Percentiles rank a stretch among this genome's conserved stretches.
Conservation (phyloP, 35 echinoderm and acorn worm genomes). For the Strongylocentrotus purpuratus region DNA sequence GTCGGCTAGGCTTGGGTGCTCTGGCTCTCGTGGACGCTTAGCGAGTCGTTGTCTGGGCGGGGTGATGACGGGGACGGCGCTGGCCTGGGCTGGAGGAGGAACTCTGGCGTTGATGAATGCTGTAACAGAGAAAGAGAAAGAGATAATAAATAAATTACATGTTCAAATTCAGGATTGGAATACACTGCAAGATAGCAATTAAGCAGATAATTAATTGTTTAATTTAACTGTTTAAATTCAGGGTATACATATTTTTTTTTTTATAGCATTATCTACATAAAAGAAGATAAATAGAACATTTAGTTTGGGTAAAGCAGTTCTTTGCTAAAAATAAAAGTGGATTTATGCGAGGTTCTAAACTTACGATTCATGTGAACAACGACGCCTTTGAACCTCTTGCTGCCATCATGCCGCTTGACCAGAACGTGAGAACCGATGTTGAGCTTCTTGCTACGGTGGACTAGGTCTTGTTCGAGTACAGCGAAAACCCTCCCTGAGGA, state of each 20-base stretch:
- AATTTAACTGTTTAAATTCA: too few species aligned
- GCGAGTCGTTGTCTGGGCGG: not conserved
- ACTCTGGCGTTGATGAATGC: not conserved
- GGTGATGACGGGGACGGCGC: not conserved
- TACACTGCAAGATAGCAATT: not conserved
- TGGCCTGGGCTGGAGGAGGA: not conserved
- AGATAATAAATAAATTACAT: not conserved
- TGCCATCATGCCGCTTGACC: constrained; percentile 19
- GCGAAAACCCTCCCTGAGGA: not conserved
- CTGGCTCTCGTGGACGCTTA: not conserved
- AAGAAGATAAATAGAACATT: too few species aligned
- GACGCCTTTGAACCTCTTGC: constrained; percentile 27
- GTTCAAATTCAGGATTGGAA: not conserved
- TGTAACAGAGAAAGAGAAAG: not conserved
- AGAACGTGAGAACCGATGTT: not conserved
- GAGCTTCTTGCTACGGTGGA: not conserved
- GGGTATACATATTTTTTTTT: too few species aligned
- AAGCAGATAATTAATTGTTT: too few species aligned
- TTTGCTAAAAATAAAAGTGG: too few species aligned
- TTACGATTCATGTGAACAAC: constrained; percentile 42
- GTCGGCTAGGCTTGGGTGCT: not conserved
- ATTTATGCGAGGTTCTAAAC: not conserved
- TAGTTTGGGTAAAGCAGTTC: too few species aligned
- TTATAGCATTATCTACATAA: too few species aligned
- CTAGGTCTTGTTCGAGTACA: constrained; percentile 1